Conservation (phyloP, 2,113 vertebrate species). For the Sapayoa aenigma region DNA sequence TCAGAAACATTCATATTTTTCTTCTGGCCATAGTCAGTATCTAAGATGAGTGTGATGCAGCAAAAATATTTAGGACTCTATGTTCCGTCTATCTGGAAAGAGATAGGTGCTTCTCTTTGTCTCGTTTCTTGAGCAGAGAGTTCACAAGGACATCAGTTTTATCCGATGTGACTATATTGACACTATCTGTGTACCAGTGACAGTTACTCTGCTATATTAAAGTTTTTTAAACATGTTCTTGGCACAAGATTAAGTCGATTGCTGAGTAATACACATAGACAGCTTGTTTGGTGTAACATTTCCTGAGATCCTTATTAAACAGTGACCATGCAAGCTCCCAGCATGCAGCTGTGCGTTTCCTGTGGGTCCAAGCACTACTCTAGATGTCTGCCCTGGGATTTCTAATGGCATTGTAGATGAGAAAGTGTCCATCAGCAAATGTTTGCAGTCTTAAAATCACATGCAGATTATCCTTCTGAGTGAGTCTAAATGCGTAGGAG, state of each 20-base stretch:
- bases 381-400: accelerated
- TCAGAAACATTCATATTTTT: not conserved
- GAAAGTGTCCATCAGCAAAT: not conserved
- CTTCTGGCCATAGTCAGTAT: not conserved
- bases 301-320: not conserved
- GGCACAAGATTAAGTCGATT: not conserved
- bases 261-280: not conserved
- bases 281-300: not conserved
- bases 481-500: not conserved
- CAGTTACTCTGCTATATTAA: not conserved
- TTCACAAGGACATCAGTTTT: not conserved
- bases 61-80: not conserved
- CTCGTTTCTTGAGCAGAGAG: not conserved
- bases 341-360: not conserved
- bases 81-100: not conserved
- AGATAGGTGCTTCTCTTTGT: not conserved
- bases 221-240: not conserved
- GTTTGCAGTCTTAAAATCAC: not conserved
- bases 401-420: not conserved
- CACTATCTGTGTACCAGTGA: not conserved
- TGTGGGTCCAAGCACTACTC: accelerated
- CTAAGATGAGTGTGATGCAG: accelerated
- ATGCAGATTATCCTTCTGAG: not conserved
- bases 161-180: not conserved
- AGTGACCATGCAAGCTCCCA: not conserved